Base-by-base conservation (phyloP, 2,113 vertebrate genomes). In the Peucedramus taeniatus region DNA sequence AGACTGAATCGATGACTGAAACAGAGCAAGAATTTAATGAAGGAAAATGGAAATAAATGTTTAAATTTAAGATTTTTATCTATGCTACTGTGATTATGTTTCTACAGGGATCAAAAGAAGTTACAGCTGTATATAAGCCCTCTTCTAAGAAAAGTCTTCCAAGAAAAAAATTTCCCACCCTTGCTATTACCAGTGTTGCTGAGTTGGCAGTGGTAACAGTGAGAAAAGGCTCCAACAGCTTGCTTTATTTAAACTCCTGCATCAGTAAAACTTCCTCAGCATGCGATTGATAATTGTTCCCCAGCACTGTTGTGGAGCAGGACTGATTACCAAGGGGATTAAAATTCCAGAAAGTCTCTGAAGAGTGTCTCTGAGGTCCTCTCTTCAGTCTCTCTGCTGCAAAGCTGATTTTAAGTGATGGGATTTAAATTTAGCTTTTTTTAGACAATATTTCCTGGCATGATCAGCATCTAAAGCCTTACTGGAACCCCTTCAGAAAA, bases 161-260 rank as follows among this genome's bases (percentile, higher is more conserved):
- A 51, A 85, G 69, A 84, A 84, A 81, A 68, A 57, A 23, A 31
- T 2, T 51, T 95, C 68, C 68, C 76, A 88, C 27, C 47, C 85
- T 77, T 83, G 42, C 68, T 86, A 61, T 95, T 90, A 88, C 50
- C 4, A 15, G 4, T 28, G 27, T 88, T 88, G 88, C 79, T 96
- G 94, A 92, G 37, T 49, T 96, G 75, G 79, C 88, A 77, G 79
- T 79, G 45, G n/a, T 53, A 76, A 89, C 40, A 92, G 70, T 45
- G 56, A 93, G 89, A 90, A 93, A 88, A 79, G 20, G 24, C 86
- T 94, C 77, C 51, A 86, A 83, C 79, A 96, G 59, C 79, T 83
- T 95, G 5, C 87, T 92, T 85, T 88, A 92, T 94, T 96, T 96
- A 95, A 96, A 94, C 40, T 30, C 30, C 56, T 93, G 74, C 93